phyloP scores from a whole-genome alignment of 2,113 vertebrate genomes.

The Apeltes quadracus region DNA sequence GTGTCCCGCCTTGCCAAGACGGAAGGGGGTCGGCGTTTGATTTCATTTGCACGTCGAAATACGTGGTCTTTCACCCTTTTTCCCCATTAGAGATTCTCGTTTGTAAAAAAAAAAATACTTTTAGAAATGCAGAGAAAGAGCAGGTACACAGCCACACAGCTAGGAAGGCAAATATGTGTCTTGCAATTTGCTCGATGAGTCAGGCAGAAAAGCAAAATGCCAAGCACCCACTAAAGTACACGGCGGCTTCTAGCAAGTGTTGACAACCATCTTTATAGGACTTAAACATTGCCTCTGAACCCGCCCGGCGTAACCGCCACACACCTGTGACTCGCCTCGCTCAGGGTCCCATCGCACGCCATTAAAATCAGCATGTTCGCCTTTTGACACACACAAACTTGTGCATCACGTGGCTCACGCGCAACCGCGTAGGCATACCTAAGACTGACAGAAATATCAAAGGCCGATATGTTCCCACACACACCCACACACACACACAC shows the following conservation, averaged over 20 bases:
- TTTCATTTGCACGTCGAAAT: slow-evolving; percentile 27
- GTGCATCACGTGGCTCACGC: slow-evolving; percentile 4
- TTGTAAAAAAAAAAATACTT: slow-evolving; percentile 44
- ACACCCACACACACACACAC: slow-evolving; percentile 3
- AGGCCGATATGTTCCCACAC: slow-evolving; percentile 37
- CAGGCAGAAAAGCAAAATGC: slow-evolving; percentile 66
- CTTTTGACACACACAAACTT: slow-evolving; percentile 24
- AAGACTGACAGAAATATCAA: slow-evolving; percentile 20
- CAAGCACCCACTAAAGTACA: slow-evolving; percentile 63
- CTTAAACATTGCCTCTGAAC: slow-evolving; percentile 64
- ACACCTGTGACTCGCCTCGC: slow-evolving; percentile 70
- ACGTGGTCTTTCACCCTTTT: slow-evolving; percentile 25
- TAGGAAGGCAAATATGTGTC: slow-evolving; percentile 60
- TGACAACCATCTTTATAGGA: slow-evolving; percentile 75
- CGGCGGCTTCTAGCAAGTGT: slow-evolving; percentile 63
- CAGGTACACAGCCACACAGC: slow-evolving; percentile 20
- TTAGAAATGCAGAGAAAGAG: background rate
- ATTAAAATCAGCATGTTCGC: slow-evolving; percentile 51
- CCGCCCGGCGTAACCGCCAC: slow-evolving; percentile 45
- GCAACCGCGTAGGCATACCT: slow-evolving; percentile 7
- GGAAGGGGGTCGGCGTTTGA: slow-evolving; percentile 19
- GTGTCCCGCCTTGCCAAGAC: slow-evolving; percentile 38
- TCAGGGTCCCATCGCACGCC: slow-evolving; percentile 30
- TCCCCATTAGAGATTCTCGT: slow-evolving; percentile 6
- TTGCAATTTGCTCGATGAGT: slow-evolving; percentile 67